Evolutionary conservation across 23 tunicate species (phyloP).

Genomic region (Ciona savignyi): DNA sequence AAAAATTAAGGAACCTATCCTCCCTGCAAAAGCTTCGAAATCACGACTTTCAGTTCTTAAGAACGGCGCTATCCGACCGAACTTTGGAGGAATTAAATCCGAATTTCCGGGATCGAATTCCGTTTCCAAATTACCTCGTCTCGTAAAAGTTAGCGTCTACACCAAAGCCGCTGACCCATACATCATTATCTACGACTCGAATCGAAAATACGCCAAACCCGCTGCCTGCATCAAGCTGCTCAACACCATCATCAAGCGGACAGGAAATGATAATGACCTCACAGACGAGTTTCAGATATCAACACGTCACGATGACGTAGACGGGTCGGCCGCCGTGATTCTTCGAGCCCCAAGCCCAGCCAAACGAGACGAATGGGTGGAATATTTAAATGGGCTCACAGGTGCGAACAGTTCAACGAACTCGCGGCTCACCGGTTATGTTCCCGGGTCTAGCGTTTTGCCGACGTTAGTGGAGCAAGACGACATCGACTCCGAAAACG

Average conservation of each 20-base stretch:
- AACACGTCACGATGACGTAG: slow-evolving; percentile 37
- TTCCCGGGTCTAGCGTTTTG: slow-evolving; percentile 51
- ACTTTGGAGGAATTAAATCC: too few relatives aligned
- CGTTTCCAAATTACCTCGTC: slow-evolving; percentile 8
- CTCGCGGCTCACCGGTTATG: slow-evolving; percentile 6
- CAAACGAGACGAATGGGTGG: slow-evolving; percentile 62
- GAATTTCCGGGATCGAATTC: not conserved
- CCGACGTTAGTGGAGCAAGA: slow-evolving; percentile 50
- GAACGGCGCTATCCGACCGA: not conserved
- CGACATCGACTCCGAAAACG: slow-evolving; percentile 19
- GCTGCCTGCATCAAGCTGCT: slow-evolving; percentile 46
- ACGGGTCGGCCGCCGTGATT: slow-evolving; percentile 15
- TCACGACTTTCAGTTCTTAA: not conserved
- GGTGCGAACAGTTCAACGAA: slow-evolving; percentile 11
- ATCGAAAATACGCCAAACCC: slow-evolving; percentile 61
- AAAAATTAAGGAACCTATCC: not conserved
- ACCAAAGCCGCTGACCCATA: slow-evolving; percentile 72
- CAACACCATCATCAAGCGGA: slow-evolving; percentile 13
- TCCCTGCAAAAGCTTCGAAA: not conserved
- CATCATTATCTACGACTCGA: slow-evolving; percentile 66
- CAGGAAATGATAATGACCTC: slow-evolving; percentile 5
- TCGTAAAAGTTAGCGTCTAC: slow-evolving; percentile 57
- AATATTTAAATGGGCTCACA: slow-evolving; percentile 19
- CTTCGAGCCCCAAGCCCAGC: slow-evolving; percentile 20
- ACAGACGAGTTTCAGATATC: slow-evolving; percentile 40